Percentiles rank a stretch among this genome's conserved stretches.
Evolutionary conservation across 2,113 vertebrate species (phyloP).

Genomic region (Mustela nigripes): DNA sequence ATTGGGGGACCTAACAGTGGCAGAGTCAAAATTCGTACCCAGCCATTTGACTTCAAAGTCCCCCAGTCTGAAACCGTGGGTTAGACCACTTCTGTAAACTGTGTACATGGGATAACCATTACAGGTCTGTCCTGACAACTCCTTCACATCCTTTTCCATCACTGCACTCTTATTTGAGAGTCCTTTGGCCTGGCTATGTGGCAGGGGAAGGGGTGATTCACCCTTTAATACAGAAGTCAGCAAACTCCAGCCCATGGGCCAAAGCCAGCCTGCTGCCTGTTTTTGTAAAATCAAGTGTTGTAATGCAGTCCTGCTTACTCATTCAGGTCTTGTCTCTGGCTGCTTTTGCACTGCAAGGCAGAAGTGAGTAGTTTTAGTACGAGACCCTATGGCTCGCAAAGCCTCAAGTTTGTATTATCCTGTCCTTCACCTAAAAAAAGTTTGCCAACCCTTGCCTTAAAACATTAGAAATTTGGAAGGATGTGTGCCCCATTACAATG

Average conservation of each 20-base stretch:
- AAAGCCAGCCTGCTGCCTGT: not conserved
- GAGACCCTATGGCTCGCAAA: not conserved
- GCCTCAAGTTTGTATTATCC: conserved; percentile 24
- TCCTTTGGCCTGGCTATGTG: not conserved
- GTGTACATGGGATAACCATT: not conserved
- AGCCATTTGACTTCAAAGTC: not conserved
- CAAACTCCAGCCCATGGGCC: not conserved
- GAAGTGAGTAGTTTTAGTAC: conserved; percentile 3
- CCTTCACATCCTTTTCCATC: not conserved
- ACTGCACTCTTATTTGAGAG: not conserved
- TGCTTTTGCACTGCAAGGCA: not conserved
- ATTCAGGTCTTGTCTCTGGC: not conserved
- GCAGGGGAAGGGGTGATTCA: not conserved
- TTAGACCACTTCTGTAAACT: not conserved
- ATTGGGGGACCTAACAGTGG: not conserved
- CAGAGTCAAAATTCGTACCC: not conserved
- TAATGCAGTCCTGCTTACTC: not conserved
- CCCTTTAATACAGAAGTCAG: not conserved
- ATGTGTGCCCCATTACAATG: not conserved
- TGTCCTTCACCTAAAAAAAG: not conserved
- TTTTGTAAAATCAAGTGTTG: conserved; percentile 49
- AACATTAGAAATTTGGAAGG: conserved; percentile 20
- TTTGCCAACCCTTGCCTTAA: not conserved
- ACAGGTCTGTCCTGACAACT: not conserved
- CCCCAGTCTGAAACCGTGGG: not conserved